phyloP scores from a whole-genome alignment of 2,113 vertebrate genomes.

The Diadophis punctatus region DNA sequence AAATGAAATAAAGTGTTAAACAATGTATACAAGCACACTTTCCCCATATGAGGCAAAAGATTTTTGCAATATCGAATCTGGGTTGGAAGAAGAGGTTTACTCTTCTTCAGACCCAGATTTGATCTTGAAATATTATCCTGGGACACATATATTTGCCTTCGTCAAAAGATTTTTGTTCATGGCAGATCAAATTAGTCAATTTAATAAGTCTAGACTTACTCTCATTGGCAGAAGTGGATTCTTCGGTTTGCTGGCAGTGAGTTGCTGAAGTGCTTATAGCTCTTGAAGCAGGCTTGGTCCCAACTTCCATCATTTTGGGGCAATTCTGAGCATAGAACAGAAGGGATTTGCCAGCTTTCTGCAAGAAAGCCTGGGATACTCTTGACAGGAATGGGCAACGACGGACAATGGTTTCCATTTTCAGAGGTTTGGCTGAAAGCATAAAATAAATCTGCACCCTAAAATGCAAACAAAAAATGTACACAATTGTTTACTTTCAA shows the following conservation, averaged over 20 bases:
- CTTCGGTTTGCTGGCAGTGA: constrained; percentile 73
- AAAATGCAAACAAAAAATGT: not conserved
- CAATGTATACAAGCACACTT: not conserved
- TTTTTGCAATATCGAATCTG: not conserved
- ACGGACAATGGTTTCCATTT: constrained; percentile 88
- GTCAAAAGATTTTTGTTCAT: not conserved
- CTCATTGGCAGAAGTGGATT: constrained; percentile 62
- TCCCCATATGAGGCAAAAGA: not conserved
- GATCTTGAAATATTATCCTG: not conserved
- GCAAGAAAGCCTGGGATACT: constrained; percentile 87
- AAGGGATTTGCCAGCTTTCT: constrained; percentile 87
- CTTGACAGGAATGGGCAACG: constrained; percentile 92
- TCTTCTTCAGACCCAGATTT: not conserved
- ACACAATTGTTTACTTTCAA: not conserved
- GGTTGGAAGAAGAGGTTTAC: not conserved
- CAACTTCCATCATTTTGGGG: constrained; percentile 93
- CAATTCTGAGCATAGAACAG: constrained; percentile 87
- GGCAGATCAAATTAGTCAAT: not conserved
- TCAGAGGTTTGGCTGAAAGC: constrained; percentile 33
- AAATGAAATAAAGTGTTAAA: not conserved
- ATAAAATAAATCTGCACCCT: not conserved
- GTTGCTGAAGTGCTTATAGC: constrained; percentile 76
- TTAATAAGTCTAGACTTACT: constrained; percentile 65
- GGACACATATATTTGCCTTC: not conserved
- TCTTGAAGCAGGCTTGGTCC: constrained; percentile 72